These are phyloP conservation scores for Notolepis coatsorum DNA, from an alignment of 2,797 vertebrate genomes.

Conservation along the genomic window DNA sequence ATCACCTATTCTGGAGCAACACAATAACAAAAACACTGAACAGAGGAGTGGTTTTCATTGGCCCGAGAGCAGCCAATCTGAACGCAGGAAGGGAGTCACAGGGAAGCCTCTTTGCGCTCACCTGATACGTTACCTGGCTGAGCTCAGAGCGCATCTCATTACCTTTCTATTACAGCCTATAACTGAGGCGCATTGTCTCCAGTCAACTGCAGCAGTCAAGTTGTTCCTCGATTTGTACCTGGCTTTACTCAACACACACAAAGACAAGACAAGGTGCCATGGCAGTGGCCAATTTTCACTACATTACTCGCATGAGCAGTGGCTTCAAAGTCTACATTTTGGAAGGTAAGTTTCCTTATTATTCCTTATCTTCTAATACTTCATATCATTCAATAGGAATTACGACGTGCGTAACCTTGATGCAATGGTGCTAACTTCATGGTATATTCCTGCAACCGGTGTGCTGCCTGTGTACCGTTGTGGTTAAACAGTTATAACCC, in stretches of 20 bases:
- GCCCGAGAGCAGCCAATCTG: slow-evolving; percentile 70
- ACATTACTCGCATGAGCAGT: slow-evolving; percentile 87
- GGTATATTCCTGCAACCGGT: not conserved
- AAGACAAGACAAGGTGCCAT: slow-evolving; percentile 68
- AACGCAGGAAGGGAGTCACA: slow-evolving; percentile 54
- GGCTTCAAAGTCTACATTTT: slow-evolving; percentile 88
- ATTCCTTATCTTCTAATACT: not conserved
- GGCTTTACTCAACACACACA: slow-evolving; percentile 30
- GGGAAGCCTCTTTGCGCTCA: slow-evolving; percentile 66
- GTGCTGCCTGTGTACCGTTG: not conserved
- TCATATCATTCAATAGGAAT: not conserved
- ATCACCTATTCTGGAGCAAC: slow-evolving; percentile 48
- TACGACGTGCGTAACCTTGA: not conserved
- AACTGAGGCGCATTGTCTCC: slow-evolving; percentile 61
- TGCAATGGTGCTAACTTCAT: not conserved
- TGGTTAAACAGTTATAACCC: not conserved
- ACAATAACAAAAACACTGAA: slow-evolving; percentile 54
- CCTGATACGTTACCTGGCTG: slow-evolving; percentile 74
- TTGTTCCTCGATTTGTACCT: slow-evolving; percentile 40
- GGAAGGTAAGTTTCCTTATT: slow-evolving; percentile 73
- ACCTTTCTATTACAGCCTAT: slow-evolving; percentile 59
- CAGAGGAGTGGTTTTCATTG: slow-evolving; percentile 55
- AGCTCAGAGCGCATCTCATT: slow-evolving; percentile 69
- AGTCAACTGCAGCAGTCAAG: slow-evolving; percentile 46
- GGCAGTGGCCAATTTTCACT: slow-evolving; percentile 87